These are phyloP conservation scores for Timema cristinae DNA, from an alignment of 2,888 invertebrate genomes.

Conservation along the genomic window DNA sequence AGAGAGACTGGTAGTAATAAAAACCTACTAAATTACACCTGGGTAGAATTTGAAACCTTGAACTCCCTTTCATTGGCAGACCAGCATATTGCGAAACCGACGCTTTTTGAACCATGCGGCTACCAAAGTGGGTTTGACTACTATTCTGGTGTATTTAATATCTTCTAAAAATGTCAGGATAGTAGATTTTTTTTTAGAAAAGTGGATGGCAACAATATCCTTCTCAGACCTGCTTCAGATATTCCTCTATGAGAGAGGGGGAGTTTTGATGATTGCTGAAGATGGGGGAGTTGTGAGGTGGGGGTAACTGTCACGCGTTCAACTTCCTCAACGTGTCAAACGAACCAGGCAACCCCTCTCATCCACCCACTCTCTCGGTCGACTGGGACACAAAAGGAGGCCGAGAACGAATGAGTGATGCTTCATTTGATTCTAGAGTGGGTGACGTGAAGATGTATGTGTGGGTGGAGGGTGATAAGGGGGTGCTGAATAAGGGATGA, in stretches of 20 bases:
- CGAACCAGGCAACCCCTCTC: conserved; percentile 13
- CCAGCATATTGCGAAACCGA: too few relatives aligned
- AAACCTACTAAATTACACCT: too few relatives aligned
- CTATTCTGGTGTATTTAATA: too few relatives aligned
- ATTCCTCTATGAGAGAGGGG: neutral
- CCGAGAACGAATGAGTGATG: conserved; percentile 13
- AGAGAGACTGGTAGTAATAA: too few relatives aligned
- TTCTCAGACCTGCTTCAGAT: too few relatives aligned
- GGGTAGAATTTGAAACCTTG: too few relatives aligned
- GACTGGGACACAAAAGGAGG: neutral
- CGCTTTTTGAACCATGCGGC: too few relatives aligned
- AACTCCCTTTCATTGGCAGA: too few relatives aligned
- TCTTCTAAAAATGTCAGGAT: too few relatives aligned
- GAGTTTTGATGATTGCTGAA: neutral
- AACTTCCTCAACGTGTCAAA: conserved; percentile 12
- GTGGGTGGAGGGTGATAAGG: neutral
- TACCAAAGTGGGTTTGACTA: too few relatives aligned
- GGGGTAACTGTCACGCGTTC: conserved; percentile 9
- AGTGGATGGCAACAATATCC: too few relatives aligned
- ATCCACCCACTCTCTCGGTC: neutral
- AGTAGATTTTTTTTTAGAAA: too few relatives aligned
- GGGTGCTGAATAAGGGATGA: neutral
- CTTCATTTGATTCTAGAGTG: conserved; percentile 11
- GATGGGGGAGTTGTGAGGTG: neutral
- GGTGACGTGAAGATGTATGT: neutral